Conservation (phyloP, 2,113 vertebrate species). For the Chamaetylas fuelleborni region DNA sequence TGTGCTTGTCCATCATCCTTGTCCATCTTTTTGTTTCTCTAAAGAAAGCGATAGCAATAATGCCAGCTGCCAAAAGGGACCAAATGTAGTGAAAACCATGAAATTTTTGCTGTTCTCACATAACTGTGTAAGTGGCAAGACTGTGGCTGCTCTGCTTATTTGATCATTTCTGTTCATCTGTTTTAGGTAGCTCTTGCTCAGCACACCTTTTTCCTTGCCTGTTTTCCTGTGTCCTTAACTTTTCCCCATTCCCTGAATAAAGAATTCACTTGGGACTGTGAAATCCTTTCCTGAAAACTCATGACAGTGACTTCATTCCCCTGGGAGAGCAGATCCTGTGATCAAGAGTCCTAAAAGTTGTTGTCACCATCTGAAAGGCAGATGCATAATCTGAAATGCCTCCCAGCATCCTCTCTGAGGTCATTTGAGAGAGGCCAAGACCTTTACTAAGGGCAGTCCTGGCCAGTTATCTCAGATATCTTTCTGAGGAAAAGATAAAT, state of each 20-base stretch:
- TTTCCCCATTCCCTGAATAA: neutral
- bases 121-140: neutral
- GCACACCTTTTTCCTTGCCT: neutral
- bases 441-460: neutral
- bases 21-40: neutral
- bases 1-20: neutral
- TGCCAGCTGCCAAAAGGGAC: neutral
- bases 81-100: fast-evolving
- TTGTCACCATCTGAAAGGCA: neutral
- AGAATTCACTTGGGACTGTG: neutral
- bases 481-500: neutral
- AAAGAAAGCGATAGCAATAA: neutral
- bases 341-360: neutral
- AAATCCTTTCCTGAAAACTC: neutral
- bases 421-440: neutral
- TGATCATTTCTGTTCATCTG: neutral
- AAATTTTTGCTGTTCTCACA: neutral
- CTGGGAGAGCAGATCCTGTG: neutral
- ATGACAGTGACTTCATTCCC: neutral
- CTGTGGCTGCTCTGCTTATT: neutral
- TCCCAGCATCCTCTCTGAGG: neutral
- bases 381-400: neutral
- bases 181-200: neutral
- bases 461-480: neutral
- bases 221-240: neutral